These are phyloP conservation scores for Plodia interpunctella DNA, from an alignment of 1,140 invertebrate genomes.

Conservation along the genomic window DNA sequence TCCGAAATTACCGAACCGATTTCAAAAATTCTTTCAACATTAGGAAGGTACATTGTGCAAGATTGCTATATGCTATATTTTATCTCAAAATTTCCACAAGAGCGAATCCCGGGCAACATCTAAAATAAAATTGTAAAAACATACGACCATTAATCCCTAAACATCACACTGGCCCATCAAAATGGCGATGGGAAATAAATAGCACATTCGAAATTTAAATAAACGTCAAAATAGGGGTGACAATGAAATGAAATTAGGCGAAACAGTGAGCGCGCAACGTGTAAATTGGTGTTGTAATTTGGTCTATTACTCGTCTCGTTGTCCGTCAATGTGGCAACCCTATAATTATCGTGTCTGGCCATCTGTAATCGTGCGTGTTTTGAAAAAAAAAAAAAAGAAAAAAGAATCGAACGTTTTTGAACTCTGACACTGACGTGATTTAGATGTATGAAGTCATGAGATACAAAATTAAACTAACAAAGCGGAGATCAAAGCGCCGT, in stretches of 20 bases:
- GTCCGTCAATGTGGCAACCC: constrained; percentile 22
- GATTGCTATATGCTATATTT: too few species aligned
- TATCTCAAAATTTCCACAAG: too few species aligned
- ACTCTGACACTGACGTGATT: constrained; percentile 16
- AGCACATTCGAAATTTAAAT: constrained; percentile 50
- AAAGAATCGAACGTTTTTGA: constrained; percentile 16
- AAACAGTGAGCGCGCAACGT: constrained; percentile 35
- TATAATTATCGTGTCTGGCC: constrained; percentile 35
- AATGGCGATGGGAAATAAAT: not conserved
- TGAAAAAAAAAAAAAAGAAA: constrained; percentile 15
- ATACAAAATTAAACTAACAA: not conserved
- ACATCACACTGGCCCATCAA: too few species aligned
- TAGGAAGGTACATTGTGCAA: too few species aligned
- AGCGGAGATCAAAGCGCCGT: not conserved
- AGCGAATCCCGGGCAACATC: too few species aligned
- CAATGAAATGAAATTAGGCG: constrained; percentile 61
- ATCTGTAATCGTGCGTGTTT: constrained; percentile 20
- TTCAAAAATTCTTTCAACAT: too few species aligned
- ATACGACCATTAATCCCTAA: too few species aligned
- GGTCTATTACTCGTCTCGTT: constrained; percentile 29
- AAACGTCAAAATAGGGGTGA: constrained; percentile 45
- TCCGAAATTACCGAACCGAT: too few species aligned
- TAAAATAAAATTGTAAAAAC: not conserved
- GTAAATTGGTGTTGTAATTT: constrained; percentile 51
- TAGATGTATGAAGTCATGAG: constrained; percentile 6